These are phyloP conservation scores for Callipepla squamata DNA, from an alignment of 2,113 vertebrate genomes.

Conservation along the genomic window DNA sequence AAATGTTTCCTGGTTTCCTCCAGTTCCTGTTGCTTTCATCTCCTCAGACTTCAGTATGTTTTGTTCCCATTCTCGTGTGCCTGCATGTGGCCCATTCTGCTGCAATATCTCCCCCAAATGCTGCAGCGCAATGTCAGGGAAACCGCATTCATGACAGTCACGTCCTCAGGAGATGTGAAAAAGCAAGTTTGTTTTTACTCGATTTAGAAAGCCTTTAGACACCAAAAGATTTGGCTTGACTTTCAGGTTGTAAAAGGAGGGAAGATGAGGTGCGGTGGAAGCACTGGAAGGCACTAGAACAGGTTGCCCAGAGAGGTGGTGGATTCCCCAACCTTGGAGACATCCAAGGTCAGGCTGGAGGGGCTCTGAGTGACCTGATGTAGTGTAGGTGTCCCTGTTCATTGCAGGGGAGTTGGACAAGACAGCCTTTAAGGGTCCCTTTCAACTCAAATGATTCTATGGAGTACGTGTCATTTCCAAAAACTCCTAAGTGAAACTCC, in stretches of 20 bases:
- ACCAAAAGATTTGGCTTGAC: neutral
- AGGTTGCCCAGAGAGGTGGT: no score
- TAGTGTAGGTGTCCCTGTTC: no score
- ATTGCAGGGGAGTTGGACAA: no score
- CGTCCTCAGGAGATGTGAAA: neutral
- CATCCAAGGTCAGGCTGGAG: no score
- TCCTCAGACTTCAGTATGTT: neutral
- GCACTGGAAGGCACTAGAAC: no score
- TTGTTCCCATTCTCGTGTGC: neutral
- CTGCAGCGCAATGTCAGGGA: neutral
- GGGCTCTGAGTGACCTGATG: no score
- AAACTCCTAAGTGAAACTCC: neutral
- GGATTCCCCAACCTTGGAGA: no score
- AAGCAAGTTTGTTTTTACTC: neutral
- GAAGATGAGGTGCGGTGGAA: neutral
- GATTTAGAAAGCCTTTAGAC: neutral
- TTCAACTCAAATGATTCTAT: no score
- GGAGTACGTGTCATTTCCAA: neutral
- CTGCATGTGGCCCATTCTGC: neutral
- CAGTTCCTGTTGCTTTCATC: neutral
- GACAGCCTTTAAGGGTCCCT: no score
- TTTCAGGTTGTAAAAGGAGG: neutral
- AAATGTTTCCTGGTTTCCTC: constrained; percentile 29
- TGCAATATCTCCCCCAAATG: neutral
- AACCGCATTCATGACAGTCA: neutral